These are phyloP conservation scores for Callipepla squamata DNA, from an alignment of 2,113 vertebrate genomes.

Conservation along the genomic window DNA sequence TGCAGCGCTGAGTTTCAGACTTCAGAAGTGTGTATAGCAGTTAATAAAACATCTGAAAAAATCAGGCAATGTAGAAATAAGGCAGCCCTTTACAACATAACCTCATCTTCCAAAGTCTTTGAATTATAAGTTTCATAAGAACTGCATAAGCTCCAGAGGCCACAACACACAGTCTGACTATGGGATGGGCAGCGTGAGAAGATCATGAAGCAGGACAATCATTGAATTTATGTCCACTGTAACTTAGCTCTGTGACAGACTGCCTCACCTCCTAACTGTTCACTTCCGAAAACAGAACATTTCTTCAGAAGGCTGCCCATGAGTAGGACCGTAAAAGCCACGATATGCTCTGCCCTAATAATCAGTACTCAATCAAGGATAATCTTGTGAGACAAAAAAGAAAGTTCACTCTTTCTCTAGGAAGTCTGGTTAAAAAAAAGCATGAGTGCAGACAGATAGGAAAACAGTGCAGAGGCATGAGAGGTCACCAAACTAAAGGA, in stretches of 20 bases:
- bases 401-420: background rate
- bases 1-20: background rate
- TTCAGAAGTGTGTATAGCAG: background rate
- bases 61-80: background rate
- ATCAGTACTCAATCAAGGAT: background rate
- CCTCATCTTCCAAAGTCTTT: background rate
- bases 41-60: background rate
- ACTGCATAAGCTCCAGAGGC: background rate
- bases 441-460: background rate
- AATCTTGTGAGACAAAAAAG: background rate
- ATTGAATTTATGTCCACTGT: background rate
- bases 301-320: background rate
- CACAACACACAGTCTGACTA: background rate
- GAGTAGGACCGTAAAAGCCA: background rate
- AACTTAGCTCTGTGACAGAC: background rate
- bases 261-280: background rate
- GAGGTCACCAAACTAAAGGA: background rate
- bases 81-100: background rate
- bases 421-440: background rate
- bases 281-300: rapidly evolving
- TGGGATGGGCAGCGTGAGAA: background rate
- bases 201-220: background rate
- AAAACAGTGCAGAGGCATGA: background rate
- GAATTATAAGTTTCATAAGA: background rate
- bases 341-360: background rate